These are phyloP conservation scores for Colletes gigas DNA, from an alignment of 1,140 invertebrate species.

Conservation along the genomic window DNA sequence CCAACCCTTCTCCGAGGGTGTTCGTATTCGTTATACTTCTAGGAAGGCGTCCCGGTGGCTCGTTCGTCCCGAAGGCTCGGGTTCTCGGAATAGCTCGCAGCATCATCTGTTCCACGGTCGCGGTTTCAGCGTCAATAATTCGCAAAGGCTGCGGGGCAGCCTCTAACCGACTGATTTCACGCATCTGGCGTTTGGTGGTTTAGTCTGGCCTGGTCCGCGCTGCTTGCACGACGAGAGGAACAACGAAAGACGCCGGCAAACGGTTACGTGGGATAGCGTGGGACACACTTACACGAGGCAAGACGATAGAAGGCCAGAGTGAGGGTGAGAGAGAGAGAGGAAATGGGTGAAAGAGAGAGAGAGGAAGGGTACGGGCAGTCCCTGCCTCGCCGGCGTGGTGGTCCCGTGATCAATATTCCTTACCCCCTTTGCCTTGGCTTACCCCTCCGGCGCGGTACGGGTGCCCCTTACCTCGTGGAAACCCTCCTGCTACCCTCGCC, in stretches of 20 bases:
- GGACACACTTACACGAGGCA: conserved; percentile 34
- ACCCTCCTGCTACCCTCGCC: conserved; percentile 58
- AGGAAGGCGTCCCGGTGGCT: background rate
- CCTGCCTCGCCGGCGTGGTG: conserved; percentile 69
- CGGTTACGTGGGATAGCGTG: conserved; percentile 50
- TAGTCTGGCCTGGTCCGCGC: conserved; percentile 68
- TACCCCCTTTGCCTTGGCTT: conserved; percentile 80
- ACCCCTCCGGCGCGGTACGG: conserved; percentile 72
- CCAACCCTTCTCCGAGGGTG: background rate
- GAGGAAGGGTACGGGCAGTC: conserved; percentile 69
- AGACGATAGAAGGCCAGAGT: conserved; percentile 32
- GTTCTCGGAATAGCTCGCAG: conserved; percentile 39
- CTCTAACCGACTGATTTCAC: conserved; percentile 78
- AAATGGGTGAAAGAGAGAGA: conserved; percentile 30
- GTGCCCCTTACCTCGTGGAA: conserved; percentile 68
- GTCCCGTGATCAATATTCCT: conserved; percentile 81
- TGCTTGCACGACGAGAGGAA: conserved; percentile 39
- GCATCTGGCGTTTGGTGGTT: conserved; percentile 80
- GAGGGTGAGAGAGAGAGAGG: conserved; percentile 23
- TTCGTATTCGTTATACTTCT: conserved; percentile 13
- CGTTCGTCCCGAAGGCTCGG: conserved; percentile 24
- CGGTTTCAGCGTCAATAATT: conserved; percentile 75
- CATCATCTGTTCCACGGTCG: conserved; percentile 63
- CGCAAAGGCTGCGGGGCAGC: conserved; percentile 71
- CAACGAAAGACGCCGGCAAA: conserved; percentile 41